Evolutionary conservation across 2,797 vertebrate genomes (phyloP), one percentile per base, ranked within the genome.

Genomic region (Labroides dimidiatus): DNA sequence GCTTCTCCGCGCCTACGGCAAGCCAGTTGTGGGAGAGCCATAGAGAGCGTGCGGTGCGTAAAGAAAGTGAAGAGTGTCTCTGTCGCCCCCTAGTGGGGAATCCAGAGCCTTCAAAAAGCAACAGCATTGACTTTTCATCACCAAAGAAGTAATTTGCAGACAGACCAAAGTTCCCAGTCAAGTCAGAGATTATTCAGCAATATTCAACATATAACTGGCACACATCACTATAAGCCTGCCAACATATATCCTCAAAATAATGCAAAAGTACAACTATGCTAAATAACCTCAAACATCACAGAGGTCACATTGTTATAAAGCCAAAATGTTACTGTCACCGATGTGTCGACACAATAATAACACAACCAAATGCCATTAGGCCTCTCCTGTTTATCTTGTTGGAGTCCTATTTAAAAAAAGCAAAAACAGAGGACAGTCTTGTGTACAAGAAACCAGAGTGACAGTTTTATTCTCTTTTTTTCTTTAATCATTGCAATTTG

Each of bases 1-100:
- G 39, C 21, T 56, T 16, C 87, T 44, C 66, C 52, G 84, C 83
- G 83, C n/a, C 62, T 81, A 89, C 81, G 87, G 87, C 77, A 83
- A 85, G 66, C 55, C 21, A 49, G 21, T 27, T 30, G 20, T 2
- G n/a, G n/a, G n/a, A n/a, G n/a, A n/a, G n/a, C n/a, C n/a, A n/a
- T 6, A 1, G 30, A 33, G 30, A 33, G 45, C 10, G 74, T 41
- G 21, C 44, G 4, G 74, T 24, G 21, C 44, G 6, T 33, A 7
- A 20, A 43, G 9, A 2, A 58, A 63, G 64, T 2, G 60, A 57
- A 61, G 77, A 75, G 8, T 1, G 16, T 3, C 6, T 65, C 33
- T 67, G 56, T 30, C 59, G 71, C 62, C 85, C 47, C 39, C 79
- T 71, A 52, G 77, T 68, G 0, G 0, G 27, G 6, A 27, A 7